Conservation (phyloP, 2,113 vertebrate genomes). For the Climacteris rufus region DNA sequence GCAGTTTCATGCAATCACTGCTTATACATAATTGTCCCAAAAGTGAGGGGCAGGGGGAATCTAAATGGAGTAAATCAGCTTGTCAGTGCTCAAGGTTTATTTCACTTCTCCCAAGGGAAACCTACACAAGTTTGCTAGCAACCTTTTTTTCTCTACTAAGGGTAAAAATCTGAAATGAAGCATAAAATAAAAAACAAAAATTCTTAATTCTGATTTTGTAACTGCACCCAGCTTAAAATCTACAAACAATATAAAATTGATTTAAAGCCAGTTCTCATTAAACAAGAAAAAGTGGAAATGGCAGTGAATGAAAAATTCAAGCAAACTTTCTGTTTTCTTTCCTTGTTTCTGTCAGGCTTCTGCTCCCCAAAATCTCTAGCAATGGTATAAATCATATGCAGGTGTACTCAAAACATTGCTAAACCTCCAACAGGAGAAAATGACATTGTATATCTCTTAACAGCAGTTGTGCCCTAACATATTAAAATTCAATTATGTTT, state of each 20-base stretch:
- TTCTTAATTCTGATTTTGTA: not conserved
- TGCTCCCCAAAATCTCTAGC: not conserved
- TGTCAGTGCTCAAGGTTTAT: not conserved
- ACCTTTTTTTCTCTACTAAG: not conserved
- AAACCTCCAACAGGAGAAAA: not conserved
- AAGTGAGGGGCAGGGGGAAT: not conserved
- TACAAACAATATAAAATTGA: not conserved
- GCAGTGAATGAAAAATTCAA: not conserved
- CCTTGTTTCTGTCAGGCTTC: not conserved
- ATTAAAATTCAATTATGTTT: slow-evolving; percentile 15
- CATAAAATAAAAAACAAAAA: not conserved
- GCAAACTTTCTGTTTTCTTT: not conserved
- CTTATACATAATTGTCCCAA: not conserved
- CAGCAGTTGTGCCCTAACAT: not conserved
- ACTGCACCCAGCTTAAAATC: not conserved
- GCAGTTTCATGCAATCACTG: not conserved
- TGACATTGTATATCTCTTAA: not conserved
- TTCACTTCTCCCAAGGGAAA: not conserved
- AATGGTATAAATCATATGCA: not conserved
- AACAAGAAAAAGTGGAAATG: not conserved
- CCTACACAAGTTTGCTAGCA: not conserved
- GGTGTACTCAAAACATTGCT: not conserved
- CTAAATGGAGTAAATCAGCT: not conserved
- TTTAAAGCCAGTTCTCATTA: not conserved
- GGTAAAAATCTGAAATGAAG: not conserved